These are phyloP conservation scores for Parotocinclus haroldoi DNA, from an alignment of 2,797 vertebrate species.

Conservation along the genomic window DNA sequence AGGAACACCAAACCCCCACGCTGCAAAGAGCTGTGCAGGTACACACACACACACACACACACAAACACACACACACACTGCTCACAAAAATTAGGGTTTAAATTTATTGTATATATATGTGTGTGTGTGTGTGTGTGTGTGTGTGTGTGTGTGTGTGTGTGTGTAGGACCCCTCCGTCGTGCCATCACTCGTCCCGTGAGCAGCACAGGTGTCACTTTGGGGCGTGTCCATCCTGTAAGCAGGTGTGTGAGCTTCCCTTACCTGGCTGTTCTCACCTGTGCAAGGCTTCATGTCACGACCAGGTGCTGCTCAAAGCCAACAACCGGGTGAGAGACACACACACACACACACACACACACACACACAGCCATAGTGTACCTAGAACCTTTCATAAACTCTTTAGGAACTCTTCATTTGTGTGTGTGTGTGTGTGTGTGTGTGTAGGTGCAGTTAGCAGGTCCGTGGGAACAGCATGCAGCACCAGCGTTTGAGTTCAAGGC, in stretches of 20 bases:
- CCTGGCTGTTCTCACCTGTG: constrained; percentile 78
- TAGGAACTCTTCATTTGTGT: constrained; percentile 5
- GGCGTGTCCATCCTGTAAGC: constrained; percentile 81
- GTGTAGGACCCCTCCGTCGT: constrained; percentile 77
- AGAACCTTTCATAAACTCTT: too few species aligned
- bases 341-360: too few species aligned
- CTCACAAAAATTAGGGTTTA: too few species aligned
- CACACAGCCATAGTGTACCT: too few species aligned
- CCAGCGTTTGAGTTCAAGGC: constrained; percentile 67
- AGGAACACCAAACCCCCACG: constrained; percentile 84
- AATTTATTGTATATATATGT: not conserved
- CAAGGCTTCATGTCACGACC: constrained; percentile 82
- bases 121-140: not conserved
- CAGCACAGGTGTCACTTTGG: constrained; percentile 86
- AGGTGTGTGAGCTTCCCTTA: constrained; percentile 74
- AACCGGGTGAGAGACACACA: constrained; percentile 50
- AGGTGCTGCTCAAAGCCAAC: constrained; percentile 80
- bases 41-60: constrained; percentile 8
- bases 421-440: constrained; percentile 23
- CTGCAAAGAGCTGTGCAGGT: constrained; percentile 89
- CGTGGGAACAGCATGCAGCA: constrained; percentile 76
- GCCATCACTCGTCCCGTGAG: constrained; percentile 84
- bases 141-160: constrained; percentile 16
- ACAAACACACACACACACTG: constrained; percentile 1
- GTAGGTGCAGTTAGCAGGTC: constrained; percentile 76